Conservation (phyloP, 2,888 invertebrate species). For the Lamellibrachia satsuma region DNA sequence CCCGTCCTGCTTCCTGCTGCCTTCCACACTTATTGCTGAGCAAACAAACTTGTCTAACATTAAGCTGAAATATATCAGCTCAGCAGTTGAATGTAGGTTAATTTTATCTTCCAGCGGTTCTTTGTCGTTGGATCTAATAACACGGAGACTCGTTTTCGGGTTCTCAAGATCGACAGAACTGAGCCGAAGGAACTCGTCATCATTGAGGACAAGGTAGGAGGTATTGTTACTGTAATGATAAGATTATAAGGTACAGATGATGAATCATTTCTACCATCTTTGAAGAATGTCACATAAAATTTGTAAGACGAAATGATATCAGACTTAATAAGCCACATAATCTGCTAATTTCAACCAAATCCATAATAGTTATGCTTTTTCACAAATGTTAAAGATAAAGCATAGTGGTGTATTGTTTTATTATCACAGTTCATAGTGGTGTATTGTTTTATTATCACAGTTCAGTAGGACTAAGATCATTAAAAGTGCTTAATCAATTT, state of each 20-base stretch:
- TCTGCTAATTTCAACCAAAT: background rate
- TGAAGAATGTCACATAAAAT: too few relatives aligned
- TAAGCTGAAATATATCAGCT: too few relatives aligned
- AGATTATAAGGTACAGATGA: too few relatives aligned
- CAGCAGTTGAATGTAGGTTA: background rate
- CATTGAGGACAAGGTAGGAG: conserved; percentile 77
- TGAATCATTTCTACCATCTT: too few relatives aligned
- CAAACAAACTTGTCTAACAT: background rate
- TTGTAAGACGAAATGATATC: background rate
- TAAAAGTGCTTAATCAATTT: background rate
- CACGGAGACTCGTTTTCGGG: conserved; percentile 87
- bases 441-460: too few relatives aligned
- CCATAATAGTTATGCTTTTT: background rate
- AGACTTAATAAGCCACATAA: background rate
- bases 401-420: background rate
- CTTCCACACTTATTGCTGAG: too few relatives aligned
- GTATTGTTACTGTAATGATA: background rate
- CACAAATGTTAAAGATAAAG: background rate
- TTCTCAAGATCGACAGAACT: conserved; percentile 92
- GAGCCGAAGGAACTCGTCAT: conserved; percentile 82
- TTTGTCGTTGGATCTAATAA: conserved; percentile 96
- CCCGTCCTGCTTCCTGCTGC: too few relatives aligned
- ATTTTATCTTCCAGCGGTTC: conserved; percentile 75
- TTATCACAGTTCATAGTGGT: background rate
- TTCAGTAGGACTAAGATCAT: background rate